A percentile compares a stretch with the other conserved stretches of the same genome.
phyloP scores from a whole-genome alignment of 2,888 invertebrate genomes.

The Adineta ricciae region DNA sequence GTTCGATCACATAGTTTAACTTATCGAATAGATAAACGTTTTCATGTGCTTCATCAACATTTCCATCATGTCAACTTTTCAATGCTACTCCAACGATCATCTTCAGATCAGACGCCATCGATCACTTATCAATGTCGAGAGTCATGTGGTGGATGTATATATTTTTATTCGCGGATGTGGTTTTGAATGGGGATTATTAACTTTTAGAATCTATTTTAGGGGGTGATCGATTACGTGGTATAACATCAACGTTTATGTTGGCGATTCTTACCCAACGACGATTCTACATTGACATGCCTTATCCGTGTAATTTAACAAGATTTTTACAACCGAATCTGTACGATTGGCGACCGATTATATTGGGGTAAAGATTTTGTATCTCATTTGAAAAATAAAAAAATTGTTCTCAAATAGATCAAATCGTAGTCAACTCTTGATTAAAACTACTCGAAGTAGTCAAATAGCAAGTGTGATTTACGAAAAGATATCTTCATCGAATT shows the following conservation, averaged over 20 bases:
- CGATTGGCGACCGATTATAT: background rate
- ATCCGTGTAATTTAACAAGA: constrained; percentile 19
- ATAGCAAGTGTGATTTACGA: background rate
- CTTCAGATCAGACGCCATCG: background rate
- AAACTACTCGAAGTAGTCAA: background rate
- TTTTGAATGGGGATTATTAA: background rate
- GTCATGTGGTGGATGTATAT: background rate
- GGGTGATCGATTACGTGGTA: constrained; percentile 19
- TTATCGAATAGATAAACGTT: background rate
- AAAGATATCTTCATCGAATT: background rate
- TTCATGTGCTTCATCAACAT: background rate
- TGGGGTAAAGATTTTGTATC: background rate
- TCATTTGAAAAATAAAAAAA: background rate
- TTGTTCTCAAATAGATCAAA: background rate
- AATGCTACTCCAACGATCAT: background rate
- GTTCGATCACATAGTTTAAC: background rate
- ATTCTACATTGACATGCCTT: background rate
- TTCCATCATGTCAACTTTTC: background rate
- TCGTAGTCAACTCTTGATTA: background rate
- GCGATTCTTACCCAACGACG: background rate
- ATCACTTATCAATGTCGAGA: background rate
- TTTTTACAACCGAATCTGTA: background rate
- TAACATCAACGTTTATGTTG: background rate
- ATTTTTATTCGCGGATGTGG: background rate
- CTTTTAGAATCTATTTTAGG: background rate